phyloP scores from a whole-genome alignment of 2,113 vertebrate species.

The Myodes glareolus region DNA sequence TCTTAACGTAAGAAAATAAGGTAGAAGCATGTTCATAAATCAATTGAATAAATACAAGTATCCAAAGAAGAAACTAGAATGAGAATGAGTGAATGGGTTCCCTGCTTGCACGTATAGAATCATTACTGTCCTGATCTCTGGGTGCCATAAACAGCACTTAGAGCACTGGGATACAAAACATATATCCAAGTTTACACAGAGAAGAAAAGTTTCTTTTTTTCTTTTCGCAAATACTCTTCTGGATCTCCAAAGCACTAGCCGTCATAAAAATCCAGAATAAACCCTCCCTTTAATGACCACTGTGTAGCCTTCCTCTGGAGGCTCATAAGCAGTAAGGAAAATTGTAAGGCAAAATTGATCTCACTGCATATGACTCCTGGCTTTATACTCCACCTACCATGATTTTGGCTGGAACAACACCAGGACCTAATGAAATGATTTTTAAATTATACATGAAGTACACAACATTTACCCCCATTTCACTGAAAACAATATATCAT shows the following conservation, averaged over 20 bases:
- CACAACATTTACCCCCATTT: neutral
- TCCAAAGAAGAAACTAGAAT: neutral
- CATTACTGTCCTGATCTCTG: neutral
- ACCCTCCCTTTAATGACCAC: neutral
- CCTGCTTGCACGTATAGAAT: neutral
- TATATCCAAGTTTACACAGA: neutral
- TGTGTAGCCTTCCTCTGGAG: neutral
- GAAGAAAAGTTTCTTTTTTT: neutral
- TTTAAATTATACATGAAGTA: neutral
- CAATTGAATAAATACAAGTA: slow-evolving; percentile 7
- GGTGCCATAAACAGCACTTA: neutral
- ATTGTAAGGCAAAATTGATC: neutral
- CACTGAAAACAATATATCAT: neutral
- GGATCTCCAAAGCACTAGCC: neutral
- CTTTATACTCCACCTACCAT: neutral
- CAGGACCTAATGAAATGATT: neutral
- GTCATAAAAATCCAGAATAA: neutral
- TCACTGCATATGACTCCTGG: neutral
- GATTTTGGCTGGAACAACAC: neutral
- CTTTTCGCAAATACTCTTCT: neutral
- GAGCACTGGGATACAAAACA: neutral
- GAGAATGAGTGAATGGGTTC: neutral
- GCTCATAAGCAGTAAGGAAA: neutral
- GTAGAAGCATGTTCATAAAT: neutral
- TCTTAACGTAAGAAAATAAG: neutral